Conservation (phyloP, 2,797 vertebrate genomes). For the Falco berigora region DNA sequence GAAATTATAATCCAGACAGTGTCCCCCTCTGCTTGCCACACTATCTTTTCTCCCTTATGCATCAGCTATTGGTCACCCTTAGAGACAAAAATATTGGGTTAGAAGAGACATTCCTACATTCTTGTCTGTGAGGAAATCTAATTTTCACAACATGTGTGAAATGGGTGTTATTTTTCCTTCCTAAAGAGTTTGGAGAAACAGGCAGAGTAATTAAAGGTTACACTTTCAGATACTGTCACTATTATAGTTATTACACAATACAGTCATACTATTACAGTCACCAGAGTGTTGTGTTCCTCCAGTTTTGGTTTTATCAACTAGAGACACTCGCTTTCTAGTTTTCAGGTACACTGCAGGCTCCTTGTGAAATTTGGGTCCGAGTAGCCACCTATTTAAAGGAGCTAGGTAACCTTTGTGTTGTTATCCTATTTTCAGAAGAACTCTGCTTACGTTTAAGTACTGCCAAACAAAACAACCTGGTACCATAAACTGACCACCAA, state of each 20-base stretch:
- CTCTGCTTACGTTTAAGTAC: background rate
- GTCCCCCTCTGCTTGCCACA: background rate
- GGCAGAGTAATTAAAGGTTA: conserved; percentile 40
- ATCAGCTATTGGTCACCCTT: background rate
- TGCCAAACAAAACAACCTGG: background rate
- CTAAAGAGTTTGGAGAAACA: conserved; percentile 15
- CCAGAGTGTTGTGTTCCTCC: background rate
- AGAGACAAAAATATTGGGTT: background rate
- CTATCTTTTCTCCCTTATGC: background rate
- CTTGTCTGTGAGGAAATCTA: background rate
- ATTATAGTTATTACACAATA: conserved; percentile 26
- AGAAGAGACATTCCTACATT: background rate
- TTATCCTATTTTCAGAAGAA: background rate
- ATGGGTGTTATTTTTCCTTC: conserved; percentile 4
- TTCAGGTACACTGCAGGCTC: background rate
- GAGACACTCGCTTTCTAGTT: background rate
- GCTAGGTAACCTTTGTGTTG: background rate
- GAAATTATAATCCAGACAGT: background rate
- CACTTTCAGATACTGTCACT: background rate
- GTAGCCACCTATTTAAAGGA: background rate
- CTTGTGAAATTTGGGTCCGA: background rate
- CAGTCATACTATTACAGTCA: background rate
- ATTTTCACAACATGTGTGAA: conserved; percentile 6
- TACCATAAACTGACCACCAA: background rate
- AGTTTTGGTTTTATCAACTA: background rate